These are phyloP conservation scores for Frankliniella fusca DNA, from an alignment of 2,888 invertebrate species.

Conservation along the genomic window DNA sequence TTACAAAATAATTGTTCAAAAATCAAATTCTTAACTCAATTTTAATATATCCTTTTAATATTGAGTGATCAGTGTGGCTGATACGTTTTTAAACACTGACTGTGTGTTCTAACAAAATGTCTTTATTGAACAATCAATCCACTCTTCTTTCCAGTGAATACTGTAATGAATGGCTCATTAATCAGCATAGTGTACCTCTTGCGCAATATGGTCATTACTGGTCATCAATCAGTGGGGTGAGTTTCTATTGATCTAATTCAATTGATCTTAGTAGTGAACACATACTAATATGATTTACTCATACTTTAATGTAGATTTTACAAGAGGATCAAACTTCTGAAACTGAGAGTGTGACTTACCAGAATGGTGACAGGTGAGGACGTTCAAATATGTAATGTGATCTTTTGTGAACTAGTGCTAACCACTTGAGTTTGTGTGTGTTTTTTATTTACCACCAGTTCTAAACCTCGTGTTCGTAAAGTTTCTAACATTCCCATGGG, in stretches of 20 bases:
- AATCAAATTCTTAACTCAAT: too few relatives aligned
- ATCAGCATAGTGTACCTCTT: background rate
- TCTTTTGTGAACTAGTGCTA: too few relatives aligned
- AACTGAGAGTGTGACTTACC: background rate
- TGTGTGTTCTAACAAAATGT: too few relatives aligned
- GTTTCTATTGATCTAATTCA: background rate
- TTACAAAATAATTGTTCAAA: too few relatives aligned
- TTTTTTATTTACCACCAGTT: background rate
- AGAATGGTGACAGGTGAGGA: background rate
- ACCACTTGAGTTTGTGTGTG: background rate
- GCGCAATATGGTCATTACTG: background rate
- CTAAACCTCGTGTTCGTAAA: background rate
- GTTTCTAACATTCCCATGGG: background rate
- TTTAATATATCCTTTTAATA: too few relatives aligned
- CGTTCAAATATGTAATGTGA: too few relatives aligned
- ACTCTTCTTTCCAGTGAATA: too few relatives aligned
- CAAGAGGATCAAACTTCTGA: background rate
- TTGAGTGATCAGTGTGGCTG: too few relatives aligned
- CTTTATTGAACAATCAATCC: too few relatives aligned
- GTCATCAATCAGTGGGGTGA: constrained; percentile 1
- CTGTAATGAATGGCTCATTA: background rate
- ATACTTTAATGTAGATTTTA: background rate
- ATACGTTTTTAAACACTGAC: too few relatives aligned
- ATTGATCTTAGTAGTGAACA: background rate
- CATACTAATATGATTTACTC: background rate